Evolutionary conservation across 2,113 vertebrate genomes (phyloP).

Genomic region (Cricetomys ansorgei): DNA sequence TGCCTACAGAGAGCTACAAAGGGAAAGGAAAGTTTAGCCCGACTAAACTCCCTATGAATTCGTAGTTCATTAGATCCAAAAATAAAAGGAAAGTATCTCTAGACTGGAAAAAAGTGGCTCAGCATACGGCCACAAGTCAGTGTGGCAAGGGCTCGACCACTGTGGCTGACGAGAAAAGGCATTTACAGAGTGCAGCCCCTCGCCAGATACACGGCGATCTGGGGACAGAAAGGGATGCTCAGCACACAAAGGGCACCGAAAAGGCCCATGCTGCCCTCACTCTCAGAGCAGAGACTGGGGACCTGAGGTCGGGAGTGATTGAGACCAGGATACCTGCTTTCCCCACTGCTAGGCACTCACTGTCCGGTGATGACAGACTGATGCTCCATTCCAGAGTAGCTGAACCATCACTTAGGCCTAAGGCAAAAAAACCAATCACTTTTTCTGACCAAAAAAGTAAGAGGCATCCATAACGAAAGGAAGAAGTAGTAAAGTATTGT

Average conservation of each 20-base stretch:
- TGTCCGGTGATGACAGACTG: not conserved
- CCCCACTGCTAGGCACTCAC: not conserved
- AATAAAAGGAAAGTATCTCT: not conserved
- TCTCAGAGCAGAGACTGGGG: not conserved
- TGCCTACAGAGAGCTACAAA: not conserved
- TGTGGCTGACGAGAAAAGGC: not conserved
- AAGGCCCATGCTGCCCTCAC: not conserved
- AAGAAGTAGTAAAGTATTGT: not conserved
- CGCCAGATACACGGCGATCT: not conserved
- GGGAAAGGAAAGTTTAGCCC: not conserved
- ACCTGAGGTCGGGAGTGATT: not conserved
- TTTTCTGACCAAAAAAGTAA: not conserved
- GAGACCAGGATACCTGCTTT: not conserved
- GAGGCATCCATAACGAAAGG: not conserved
- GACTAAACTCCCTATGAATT: not conserved
- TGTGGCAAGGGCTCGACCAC: too few species aligned
- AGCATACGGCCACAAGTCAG: not conserved
- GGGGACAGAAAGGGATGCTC: not conserved
- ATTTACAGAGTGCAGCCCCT: not conserved
- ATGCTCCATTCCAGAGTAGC: not conserved
- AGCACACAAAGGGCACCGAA: not conserved
- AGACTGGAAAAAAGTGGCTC: not conserved
- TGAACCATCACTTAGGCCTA: not conserved
- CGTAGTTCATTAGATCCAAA: not conserved
- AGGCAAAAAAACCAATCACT: not conserved